These are phyloP conservation scores for Drosophila cyrtoloma DNA, from an alignment of 2,888 invertebrate genomes.

Conservation along the genomic window DNA sequence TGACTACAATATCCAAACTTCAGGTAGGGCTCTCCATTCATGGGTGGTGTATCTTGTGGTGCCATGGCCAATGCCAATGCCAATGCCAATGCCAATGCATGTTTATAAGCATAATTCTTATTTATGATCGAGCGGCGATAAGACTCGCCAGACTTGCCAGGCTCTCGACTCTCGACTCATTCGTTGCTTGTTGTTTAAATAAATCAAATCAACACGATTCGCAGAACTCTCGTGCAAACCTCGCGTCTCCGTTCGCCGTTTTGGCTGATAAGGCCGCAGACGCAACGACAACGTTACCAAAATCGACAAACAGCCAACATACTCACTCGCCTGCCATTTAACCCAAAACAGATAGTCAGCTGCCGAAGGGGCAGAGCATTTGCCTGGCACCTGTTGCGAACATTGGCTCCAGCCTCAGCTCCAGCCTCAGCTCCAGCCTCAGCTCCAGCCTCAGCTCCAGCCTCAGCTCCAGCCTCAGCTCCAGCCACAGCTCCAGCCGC, in stretches of 20 bases:
- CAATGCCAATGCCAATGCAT: constrained; percentile 51
- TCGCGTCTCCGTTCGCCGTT: constrained; percentile 6
- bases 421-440: not conserved
- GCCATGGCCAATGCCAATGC: constrained; percentile 37
- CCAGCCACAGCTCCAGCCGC: not conserved
- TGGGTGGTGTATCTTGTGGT: constrained; percentile 57
- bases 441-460: not conserved
- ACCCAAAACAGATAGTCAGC: not conserved
- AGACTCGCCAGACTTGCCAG: constrained; percentile 37
- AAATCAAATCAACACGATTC: constrained; percentile 83
- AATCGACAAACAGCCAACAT: constrained; percentile 10
- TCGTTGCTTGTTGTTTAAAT: constrained; percentile 59
- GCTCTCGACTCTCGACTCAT: constrained; percentile 6
- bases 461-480: too few relatives aligned
- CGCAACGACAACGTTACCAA: constrained; percentile 36
- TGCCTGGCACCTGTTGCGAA: constrained; percentile 20
- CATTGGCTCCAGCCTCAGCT: not conserved
- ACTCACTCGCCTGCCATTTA: not conserved
- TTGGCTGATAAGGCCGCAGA: constrained; percentile 56
- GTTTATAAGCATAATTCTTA: constrained; percentile 79
- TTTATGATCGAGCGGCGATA: constrained; percentile 79
- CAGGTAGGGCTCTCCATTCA: constrained; percentile 47
- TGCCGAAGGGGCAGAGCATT: not conserved
- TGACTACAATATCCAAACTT: constrained; percentile 3
- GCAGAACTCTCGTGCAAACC: constrained; percentile 63